Base-by-base conservation (phyloP, 1,140 invertebrate genomes). In the Camponotus floridanus region DNA sequence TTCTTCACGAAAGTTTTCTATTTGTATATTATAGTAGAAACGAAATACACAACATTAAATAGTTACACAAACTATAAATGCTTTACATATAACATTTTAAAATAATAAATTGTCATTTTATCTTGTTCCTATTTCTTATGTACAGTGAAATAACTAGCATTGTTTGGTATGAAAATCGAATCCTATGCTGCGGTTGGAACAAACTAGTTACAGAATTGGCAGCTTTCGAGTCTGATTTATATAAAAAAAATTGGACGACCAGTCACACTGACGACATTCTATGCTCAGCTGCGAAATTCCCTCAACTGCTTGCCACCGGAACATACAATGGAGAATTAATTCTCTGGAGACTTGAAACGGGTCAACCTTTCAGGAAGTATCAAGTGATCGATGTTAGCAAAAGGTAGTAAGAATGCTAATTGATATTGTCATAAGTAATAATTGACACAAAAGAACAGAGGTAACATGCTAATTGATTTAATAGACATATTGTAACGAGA, bases 281-380 rank as follows among this genome's bases (percentile, higher is more conserved):
- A 61, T 96, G 96, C 64, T 96, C 96, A 1, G 96, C 96, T 80
- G 95, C 95, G 9, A 92, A 96, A 84, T 87, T 95, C n/a, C 96
- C 97, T 1, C 95, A 97, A 89, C 42, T 96, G 0, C 92, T 98
- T 0, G 97, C 96, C 15, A 98, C 97, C 1, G 96, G 95, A 83
- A 96, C 95, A 48, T 97, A 97, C 88, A 96, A 97, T 87, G 98
- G 98, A 3, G 97, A 98, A 93, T 95, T 98, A 13, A 95, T 98
- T 71, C 95, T 98, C 45, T 98, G 98, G 97, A 96, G 96, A 79
- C 92, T 97, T 45, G 97, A 97, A 91, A 97, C 97, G 1, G 97
- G 97, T 0, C 96, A 97, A 88, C 95, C 96, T 0, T 96, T 96
- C 89, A 95, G 95, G 93, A 91, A 87, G 57, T 93, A 91, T 67